Evolutionary conservation across 2,113 vertebrate species (phyloP), one percentile per base, ranked within the genome.

Genomic region (Canis aureus): DNA sequence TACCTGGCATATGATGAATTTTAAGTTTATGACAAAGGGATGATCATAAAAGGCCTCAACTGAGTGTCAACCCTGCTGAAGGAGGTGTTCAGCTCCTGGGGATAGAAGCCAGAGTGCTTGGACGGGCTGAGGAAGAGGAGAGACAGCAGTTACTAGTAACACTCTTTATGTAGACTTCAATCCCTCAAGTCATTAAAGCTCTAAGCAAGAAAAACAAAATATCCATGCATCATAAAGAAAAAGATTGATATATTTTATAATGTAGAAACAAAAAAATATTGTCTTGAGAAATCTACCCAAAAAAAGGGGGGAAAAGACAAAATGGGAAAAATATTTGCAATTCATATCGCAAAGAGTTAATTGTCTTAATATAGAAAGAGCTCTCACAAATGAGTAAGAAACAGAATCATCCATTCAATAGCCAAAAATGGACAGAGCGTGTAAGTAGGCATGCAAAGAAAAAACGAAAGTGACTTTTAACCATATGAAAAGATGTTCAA

Each of bases 281-380:
- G 55, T 85, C 11, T 76, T 11, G 35, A 60, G 95, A 94, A 87
- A 67, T 51, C 38, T 66, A 85, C 32, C 35, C 43, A 22, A 64
- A 53, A 92, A 66, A 29, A 20, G 8, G 38, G 22, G 2, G 8
- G 27, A 13, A 57, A 71, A 80, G 27, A 25, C 66, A 64, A 89
- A 73, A 38, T 38, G 10, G 35, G n/a, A 91, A 80, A 96, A 80
- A 94, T 73, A 86, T 86, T 94, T 93, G 35, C 43, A 92, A 88
- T 88, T 95, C 78, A 53, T 94, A 53, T 69, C 53, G 84, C 11
- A 96, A 96, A 94, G 64, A 80, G 20, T 92, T 94, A 83, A 88
- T 80, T 88, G 76, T 90, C 43, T 96, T 71, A 84, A 76, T 64
- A 96, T 94, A 90, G 66, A 94, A 95, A 96, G 67, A 89, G 60